Percentiles rank a stretch among this genome's conserved stretches.
phyloP scores from a whole-genome alignment of 2,888 invertebrate genomes.

The Itoplectis maculator region DNA sequence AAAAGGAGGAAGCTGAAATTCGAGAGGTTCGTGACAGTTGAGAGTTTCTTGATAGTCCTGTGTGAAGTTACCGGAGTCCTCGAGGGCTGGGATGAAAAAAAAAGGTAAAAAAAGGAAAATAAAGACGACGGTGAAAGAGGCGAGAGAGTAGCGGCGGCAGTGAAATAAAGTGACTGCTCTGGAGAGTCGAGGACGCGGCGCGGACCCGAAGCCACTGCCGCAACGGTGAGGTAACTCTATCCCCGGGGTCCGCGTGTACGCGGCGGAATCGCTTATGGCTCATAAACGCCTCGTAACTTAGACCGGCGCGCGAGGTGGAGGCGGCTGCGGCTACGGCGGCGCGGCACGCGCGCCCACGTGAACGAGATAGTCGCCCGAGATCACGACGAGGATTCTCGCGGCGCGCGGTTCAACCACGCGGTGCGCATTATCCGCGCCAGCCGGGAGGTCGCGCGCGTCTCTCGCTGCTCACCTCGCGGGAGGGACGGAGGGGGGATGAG shows the following conservation, averaged over 20 bases:
- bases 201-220: too few species aligned
- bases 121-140: constrained; percentile 27
- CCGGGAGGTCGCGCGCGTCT: constrained; percentile 50
- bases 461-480: too few species aligned
- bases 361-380: constrained; percentile 66
- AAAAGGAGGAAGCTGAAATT: not conserved
- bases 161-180: constrained; percentile 64
- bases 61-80: not conserved
- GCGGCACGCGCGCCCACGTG: constrained; percentile 68
- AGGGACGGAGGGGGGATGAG: too few species aligned
- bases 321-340: constrained; percentile 37
- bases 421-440: constrained; percentile 46
- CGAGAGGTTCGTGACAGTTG: not conserved
- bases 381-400: constrained; percentile 63
- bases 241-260: constrained; percentile 76
- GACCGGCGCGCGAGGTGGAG: constrained; percentile 73
- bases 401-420: constrained; percentile 5
- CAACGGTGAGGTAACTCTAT: constrained; percentile 81
- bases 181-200: constrained; percentile 62
- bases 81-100: constrained; percentile 2
- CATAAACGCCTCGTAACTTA: constrained; percentile 84
- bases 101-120: not conserved
- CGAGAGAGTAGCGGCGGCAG: constrained; percentile 26
- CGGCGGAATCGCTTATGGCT: constrained; percentile 83
- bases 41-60: constrained; percentile 9